Percentiles rank a stretch among this genome's conserved stretches.
Conservation (phyloP, 1,140 invertebrate genomes). For the Oreohelix idahoensis region DNA sequence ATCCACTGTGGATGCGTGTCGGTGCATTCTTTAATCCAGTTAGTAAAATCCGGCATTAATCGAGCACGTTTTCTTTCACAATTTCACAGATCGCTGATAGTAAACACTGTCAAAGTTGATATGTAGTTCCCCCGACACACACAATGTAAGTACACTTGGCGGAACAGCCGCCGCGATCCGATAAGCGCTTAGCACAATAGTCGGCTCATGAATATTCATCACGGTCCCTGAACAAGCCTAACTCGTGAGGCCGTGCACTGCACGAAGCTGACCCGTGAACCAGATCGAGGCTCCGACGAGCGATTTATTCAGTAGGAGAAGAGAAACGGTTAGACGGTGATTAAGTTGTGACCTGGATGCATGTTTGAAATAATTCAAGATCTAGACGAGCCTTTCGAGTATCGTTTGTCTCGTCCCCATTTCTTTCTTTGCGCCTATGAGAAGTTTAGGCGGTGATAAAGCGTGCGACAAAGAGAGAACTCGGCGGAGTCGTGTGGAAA, state of each 20-base stretch:
- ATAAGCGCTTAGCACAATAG: constrained; percentile 9
- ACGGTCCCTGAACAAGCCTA: neutral
- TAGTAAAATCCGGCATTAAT: neutral
- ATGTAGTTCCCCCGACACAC: neutral
- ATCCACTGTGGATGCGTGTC: neutral
- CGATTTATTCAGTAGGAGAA: neutral
- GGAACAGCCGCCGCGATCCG: constrained; percentile 5
- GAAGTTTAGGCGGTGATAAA: neutral
- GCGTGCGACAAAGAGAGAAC: neutral
- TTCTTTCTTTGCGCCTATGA: neutral
- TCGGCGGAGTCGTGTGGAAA: neutral
- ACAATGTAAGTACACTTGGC: neutral
- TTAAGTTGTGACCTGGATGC: neutral
- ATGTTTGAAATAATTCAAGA: neutral
- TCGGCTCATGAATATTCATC: constrained; percentile 10
- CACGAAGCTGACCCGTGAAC: constrained; percentile 12
- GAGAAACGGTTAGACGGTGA: neutral
- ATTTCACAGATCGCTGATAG: neutral
- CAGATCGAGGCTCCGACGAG: neutral
- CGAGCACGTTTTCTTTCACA: neutral
- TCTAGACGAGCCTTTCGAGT: neutral
- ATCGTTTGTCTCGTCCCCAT: neutral
- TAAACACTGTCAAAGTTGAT: neutral
- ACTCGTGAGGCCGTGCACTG: neutral
- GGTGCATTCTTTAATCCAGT: neutral